Conservation (phyloP, 2,888 invertebrate species). For the Sceliomorpha sp. region DNA sequence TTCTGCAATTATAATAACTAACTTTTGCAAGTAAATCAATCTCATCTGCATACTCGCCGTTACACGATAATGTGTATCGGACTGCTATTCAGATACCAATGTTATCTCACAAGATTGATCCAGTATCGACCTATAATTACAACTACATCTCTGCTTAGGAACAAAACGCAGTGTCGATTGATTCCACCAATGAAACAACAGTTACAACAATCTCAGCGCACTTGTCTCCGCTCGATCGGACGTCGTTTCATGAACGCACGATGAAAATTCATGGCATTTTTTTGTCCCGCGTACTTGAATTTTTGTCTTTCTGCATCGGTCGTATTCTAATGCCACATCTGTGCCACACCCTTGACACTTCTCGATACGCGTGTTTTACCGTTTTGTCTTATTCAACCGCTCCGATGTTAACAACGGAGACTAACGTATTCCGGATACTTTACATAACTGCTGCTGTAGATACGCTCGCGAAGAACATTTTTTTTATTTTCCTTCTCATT, state of each 20-base stretch:
- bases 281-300: conserved; percentile 19
- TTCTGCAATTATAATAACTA: too few species aligned
- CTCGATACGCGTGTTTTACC: conserved; percentile 36
- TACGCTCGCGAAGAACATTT: conserved; percentile 32
- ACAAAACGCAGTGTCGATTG: too few species aligned
- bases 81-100: too few species aligned
- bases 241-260: conserved; percentile 8
- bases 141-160: too few species aligned
- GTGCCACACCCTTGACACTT: conserved; percentile 47
- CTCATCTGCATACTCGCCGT: too few species aligned
- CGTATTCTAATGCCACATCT: conserved; percentile 34
- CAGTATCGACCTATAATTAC: too few species aligned
- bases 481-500: conserved; percentile 4
- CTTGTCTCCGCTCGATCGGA: conserved; percentile 1
- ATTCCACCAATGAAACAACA: too few species aligned
- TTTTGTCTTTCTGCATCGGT: conserved; percentile 7
- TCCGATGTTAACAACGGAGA: conserved; percentile 28
- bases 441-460: conserved; percentile 39
- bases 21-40: too few species aligned
- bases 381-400: conserved; percentile 38
- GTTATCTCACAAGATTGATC: too few species aligned
- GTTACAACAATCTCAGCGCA: too few species aligned
- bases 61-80: too few species aligned
- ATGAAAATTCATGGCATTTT: conserved; percentile 30
- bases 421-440: conserved; percentile 47